phyloP scores from a whole-genome alignment of 2,113 vertebrate genomes.

The Semnornis frantzii region DNA sequence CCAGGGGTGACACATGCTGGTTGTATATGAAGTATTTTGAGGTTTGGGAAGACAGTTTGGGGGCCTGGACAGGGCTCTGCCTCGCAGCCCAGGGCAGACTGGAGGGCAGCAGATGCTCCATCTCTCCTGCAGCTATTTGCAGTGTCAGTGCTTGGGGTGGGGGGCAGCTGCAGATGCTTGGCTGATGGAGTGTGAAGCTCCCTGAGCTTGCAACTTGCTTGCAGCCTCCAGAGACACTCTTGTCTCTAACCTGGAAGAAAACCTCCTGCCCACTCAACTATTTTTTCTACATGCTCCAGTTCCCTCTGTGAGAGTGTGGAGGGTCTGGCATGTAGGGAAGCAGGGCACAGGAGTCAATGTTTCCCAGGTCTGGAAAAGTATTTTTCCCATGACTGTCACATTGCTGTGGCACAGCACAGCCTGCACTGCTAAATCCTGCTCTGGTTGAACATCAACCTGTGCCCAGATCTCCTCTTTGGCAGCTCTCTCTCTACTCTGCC shows the following conservation, averaged over 20 bases:
- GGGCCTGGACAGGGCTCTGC: neutral
- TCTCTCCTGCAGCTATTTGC: neutral
- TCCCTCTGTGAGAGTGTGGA: neutral
- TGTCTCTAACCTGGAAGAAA: neutral
- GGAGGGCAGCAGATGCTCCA: neutral
- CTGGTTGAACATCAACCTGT: neutral
- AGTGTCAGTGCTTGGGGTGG: neutral
- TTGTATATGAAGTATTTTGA: neutral
- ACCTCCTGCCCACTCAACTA: neutral
- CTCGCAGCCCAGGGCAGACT: neutral
- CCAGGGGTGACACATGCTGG: neutral
- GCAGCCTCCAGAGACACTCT: neutral
- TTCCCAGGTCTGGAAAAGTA: neutral
- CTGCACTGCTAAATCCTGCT: neutral
- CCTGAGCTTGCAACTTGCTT: neutral
- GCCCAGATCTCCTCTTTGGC: neutral
- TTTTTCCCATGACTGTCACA: neutral
- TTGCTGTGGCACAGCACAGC: neutral
- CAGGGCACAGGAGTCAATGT: neutral
- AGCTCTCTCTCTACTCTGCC: neutral
- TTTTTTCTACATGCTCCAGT: neutral
- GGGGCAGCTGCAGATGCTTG: neutral
- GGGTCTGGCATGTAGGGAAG: neutral
- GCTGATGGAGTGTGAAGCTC: neutral
- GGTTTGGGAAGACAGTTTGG: neutral